A percentile compares a stretch with the other conserved stretches of the same genome.
These are phyloP conservation scores for Rhinoraja longicauda DNA, from an alignment of 2,797 vertebrate species.

Conservation along the genomic window DNA sequence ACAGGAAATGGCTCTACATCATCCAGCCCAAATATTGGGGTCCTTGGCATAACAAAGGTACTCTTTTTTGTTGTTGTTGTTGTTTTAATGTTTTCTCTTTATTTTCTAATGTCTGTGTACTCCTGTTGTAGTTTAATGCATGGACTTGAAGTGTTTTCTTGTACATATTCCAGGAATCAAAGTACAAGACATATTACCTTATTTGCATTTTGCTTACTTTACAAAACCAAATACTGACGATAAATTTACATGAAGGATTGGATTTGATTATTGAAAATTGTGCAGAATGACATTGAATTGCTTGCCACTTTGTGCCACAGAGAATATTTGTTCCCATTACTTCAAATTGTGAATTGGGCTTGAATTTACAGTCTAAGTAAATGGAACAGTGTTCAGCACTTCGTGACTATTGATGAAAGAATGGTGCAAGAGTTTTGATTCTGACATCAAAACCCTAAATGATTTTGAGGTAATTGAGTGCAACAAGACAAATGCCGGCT, in stretches of 20 bases:
- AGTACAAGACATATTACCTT: background rate
- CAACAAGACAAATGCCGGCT: background rate
- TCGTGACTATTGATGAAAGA: background rate
- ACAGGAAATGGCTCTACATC: conserved; percentile 95
- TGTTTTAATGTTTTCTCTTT: background rate
- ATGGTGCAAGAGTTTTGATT: background rate
- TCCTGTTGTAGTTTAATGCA: background rate
- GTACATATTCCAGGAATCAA: background rate
- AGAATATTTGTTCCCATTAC: background rate
- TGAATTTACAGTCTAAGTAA: background rate
- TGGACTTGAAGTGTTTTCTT: background rate
- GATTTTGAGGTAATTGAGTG: background rate
- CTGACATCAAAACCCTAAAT: background rate
- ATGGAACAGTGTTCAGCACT: background rate
- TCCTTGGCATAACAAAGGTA: conserved; percentile 95
- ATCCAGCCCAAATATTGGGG: conserved; percentile 92
- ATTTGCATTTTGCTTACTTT: background rate
- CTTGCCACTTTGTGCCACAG: background rate
- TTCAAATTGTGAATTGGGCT: background rate
- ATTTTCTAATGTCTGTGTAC: background rate
- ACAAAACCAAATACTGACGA: background rate
- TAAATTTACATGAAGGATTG: background rate
- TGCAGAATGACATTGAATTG: background rate
- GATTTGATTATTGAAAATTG: background rate
- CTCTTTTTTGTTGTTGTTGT: background rate